Base-by-base conservation (phyloP, 1,140 invertebrate genomes). In the Telenomus remus region DNA sequence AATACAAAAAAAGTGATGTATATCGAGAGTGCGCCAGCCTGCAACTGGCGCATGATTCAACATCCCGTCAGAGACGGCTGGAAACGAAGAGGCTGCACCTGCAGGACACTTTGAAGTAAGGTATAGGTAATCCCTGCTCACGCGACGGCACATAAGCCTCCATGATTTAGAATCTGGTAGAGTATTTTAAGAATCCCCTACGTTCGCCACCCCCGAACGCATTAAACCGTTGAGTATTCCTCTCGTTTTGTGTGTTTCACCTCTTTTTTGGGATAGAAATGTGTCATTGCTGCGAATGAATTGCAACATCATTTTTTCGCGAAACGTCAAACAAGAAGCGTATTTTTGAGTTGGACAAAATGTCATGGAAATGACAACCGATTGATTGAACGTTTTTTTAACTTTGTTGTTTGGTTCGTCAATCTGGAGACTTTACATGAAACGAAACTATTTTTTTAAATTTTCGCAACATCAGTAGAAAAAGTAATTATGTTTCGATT, bases 81-180 rank as follows among this genome's bases (percentile, higher is more conserved):
- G 77, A 85, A 82, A 81, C 81, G 75, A 76, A 81, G 81, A 79
- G 78, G 65, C 81, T 85, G 85, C 85, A 87, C 85, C 85, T 87
- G 85, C 86, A 87, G 81, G 84, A 79, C 83, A 85, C 85, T 87
- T 87, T 86, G 85, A 86, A 87, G 86, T 86, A 84, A 76, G 73
- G 56, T 27, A 27, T 66, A 66, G 68, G 68, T 87, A 87, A 87
- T 87, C 85, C 85, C 83, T 80, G 80, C 82, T 81, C 76, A 81
- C 81, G 83, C 81, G 84, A 86, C 85, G 86, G 76, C 80, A 71
- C 80, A 78, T 87, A 87, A 87, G 84, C 85, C 86, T 81, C 69
- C 84, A 83, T 87, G 86, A 87, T 87, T 87, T 87, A 87, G 86
- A 87, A 84, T 85, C 85, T 86, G 79, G 82, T 80, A 78, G 85